phyloP scores from a whole-genome alignment of 2,888 invertebrate species.

The Polydesmus complanatus region DNA sequence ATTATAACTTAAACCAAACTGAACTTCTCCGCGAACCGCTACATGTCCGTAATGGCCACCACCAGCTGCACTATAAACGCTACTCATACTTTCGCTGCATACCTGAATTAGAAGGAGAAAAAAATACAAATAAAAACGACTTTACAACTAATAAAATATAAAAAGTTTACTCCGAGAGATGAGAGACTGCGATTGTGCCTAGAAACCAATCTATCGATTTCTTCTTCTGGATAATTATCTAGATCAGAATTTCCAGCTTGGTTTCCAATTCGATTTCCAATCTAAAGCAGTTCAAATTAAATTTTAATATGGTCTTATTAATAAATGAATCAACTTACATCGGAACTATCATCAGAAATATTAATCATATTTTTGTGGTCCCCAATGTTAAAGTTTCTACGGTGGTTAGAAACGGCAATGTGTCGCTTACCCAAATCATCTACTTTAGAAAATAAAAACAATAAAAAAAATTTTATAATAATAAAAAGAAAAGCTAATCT shows the following conservation, averaged over 20 bases:
- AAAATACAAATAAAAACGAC: background rate
- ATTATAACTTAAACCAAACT: constrained; percentile 85
- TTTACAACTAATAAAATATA: background rate
- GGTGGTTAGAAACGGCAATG: too few relatives aligned
- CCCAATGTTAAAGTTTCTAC: too few relatives aligned
- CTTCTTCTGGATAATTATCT: constrained; percentile 30
- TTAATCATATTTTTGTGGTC: too few relatives aligned
- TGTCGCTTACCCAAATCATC: background rate
- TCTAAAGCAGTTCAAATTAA: background rate
- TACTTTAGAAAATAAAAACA: background rate
- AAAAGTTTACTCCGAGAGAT: constrained; percentile 43
- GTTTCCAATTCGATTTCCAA: constrained; percentile 1
- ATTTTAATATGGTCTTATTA: background rate
- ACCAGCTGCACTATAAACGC: constrained; percentile 88
- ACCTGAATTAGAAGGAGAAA: constrained; percentile 42
- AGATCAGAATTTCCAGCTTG: constrained; percentile 15
- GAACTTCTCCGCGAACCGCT: constrained; percentile 76
- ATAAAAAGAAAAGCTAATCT: background rate
- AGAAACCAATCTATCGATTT: constrained; percentile 50
- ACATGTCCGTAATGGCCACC: constrained; percentile 80
- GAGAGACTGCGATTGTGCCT: constrained; percentile 48
- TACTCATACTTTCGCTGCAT: constrained; percentile 86
- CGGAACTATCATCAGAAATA: background rate
- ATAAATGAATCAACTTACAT: too few relatives aligned
- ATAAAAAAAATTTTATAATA: background rate